Conservation (phyloP, 2,113 vertebrate species). For the Himantopus leucocephalus region DNA sequence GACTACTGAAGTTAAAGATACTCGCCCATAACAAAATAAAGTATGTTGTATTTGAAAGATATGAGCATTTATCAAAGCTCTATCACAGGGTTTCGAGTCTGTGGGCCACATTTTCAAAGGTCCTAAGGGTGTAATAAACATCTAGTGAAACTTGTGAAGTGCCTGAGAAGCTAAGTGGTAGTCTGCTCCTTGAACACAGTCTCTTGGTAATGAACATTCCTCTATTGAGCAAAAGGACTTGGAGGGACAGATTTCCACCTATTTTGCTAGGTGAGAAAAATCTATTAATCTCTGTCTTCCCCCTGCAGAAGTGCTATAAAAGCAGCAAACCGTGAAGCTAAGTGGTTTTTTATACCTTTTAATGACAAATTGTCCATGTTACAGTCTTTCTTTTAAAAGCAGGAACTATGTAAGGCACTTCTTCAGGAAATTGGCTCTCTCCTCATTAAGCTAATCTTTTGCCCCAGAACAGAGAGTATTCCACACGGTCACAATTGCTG, state of each 20-base stretch:
- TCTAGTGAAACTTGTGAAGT: not conserved
- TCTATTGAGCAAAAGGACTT: not conserved
- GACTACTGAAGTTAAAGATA: not conserved
- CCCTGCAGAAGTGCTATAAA: conserved; percentile 2
- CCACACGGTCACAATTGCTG: not conserved
- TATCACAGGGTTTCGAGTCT: not conserved
- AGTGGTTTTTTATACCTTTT: not conserved
- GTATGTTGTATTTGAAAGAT: not conserved
- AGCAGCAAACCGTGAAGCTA: conserved; percentile 4
- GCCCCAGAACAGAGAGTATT: not conserved
- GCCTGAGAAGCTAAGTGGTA: not conserved
- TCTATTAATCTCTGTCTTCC: not conserved
- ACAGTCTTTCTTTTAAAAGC: conserved; percentile 30
- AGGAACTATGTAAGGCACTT: not conserved
- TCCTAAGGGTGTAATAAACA: not conserved
- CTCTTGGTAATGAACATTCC: not conserved
- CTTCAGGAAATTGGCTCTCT: conserved; percentile 32
- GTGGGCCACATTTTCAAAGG: not conserved
- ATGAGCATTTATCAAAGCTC: not conserved
- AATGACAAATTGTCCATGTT: conserved; percentile 15
- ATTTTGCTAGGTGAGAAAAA: not conserved
- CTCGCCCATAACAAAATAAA: not conserved
- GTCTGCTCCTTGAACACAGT: not conserved
- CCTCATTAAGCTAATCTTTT: conserved; percentile 40
- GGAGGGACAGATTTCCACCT: not conserved